Evolutionary conservation across 2,113 vertebrate species (phyloP).

Genomic region (Rhinoptilus africanus): DNA sequence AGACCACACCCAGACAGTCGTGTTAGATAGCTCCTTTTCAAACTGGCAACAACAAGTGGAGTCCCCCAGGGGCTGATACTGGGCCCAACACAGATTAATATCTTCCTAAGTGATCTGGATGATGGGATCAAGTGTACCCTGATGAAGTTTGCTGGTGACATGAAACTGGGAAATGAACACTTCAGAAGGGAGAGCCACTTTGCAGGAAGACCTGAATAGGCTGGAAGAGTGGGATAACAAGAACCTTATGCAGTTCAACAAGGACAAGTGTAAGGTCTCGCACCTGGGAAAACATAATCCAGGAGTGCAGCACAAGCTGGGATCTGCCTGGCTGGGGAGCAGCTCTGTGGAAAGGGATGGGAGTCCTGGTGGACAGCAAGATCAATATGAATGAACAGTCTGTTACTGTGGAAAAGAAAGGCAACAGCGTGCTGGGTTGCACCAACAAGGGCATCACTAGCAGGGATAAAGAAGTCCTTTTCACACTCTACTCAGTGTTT

Average conservation of each 20-base stretch:
- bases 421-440: background rate
- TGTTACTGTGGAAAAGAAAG: background rate
- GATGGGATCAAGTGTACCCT: background rate
- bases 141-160: background rate
- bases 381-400: background rate
- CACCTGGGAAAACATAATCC: background rate
- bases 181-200: background rate
- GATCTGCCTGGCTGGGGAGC: background rate
- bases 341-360: background rate
- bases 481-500: background rate
- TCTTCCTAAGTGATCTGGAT: background rate
- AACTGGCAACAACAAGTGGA: background rate
- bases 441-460: background rate
- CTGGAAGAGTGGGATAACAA: background rate
- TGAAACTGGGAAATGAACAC: background rate
- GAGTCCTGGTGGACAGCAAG: background rate
- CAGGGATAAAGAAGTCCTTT: background rate
- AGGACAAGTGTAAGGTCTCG: background rate
- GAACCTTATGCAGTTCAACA: background rate
- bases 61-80: background rate
- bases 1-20: background rate
- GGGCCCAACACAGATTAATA: background rate
- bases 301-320: background rate
- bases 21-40: background rate
- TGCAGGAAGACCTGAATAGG: background rate